Percentiles rank a stretch among this genome's conserved stretches.
phyloP scores from a whole-genome alignment of 2,113 vertebrate species.

The Ramphastos sulfuratus region DNA sequence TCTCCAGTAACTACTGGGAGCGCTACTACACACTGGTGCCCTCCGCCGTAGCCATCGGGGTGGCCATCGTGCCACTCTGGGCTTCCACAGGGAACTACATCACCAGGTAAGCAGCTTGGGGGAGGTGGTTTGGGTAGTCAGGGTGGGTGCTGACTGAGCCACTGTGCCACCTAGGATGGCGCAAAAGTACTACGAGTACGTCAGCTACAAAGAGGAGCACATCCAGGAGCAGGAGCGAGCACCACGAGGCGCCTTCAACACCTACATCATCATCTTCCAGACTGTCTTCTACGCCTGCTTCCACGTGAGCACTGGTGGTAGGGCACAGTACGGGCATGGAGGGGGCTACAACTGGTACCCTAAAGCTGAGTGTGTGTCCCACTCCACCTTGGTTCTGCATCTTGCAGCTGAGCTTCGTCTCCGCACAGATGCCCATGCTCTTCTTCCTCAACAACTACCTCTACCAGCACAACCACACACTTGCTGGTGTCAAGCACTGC shows the following conservation, averaged over 20 bases:
- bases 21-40: slow-evolving; percentile 97
- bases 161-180: slow-evolving; percentile 77
- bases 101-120: slow-evolving; percentile 70
- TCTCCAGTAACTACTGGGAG: slow-evolving; percentile 99
- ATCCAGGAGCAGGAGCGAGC: slow-evolving; percentile 82
- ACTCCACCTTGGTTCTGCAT: accelerated
- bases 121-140: accelerated
- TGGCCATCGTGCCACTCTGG: slow-evolving; percentile 93
- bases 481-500: slow-evolving; percentile 78
- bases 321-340: accelerated
- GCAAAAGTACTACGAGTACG: slow-evolving; percentile 92
- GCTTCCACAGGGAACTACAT: slow-evolving; percentile 93
- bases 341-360: accelerated
- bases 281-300: slow-evolving; percentile 87
- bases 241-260: slow-evolving; percentile 81
- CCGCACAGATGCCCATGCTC: slow-evolving; percentile 89
- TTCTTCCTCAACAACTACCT: slow-evolving; percentile 87
- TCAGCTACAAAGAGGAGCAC: slow-evolving; percentile 88
- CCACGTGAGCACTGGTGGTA: slow-evolving; percentile 73
- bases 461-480: slow-evolving; percentile 79
- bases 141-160: background rate
- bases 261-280: slow-evolving; percentile 89
- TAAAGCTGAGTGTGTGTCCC: background rate
- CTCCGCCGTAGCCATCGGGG: slow-evolving; percentile 89
- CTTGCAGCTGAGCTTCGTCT: slow-evolving; percentile 89